Conservation (phyloP, 2,113 vertebrate genomes). For the Campylomormyrus numenius region DNA sequence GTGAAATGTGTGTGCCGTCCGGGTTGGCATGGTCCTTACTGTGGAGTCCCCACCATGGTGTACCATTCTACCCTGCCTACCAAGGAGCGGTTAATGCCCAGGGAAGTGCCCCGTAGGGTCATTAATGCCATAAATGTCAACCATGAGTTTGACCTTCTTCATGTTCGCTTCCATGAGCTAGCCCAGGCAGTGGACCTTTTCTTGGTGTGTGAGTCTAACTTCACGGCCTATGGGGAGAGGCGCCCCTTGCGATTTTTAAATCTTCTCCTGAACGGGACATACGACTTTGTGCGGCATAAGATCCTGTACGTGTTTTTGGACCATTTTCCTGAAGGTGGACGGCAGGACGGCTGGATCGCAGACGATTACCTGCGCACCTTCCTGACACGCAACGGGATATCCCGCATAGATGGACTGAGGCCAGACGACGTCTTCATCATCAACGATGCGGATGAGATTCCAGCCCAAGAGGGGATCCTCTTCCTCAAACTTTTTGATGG, state of each 20-base stretch:
- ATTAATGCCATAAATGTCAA: conserved; percentile 96
- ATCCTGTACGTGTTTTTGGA: conserved; percentile 92
- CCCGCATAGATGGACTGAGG: conserved; percentile 68
- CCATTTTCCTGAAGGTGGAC: conserved; percentile 87
- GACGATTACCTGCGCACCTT: conserved; percentile 95
- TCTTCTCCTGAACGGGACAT: conserved; percentile 83
- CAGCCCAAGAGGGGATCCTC: conserved; percentile 81
- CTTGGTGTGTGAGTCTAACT: conserved; percentile 93
- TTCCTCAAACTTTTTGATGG: conserved; percentile 96
- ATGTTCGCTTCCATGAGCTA: conserved; percentile 86
- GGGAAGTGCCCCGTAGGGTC: conserved; percentile 75
- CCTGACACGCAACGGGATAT: conserved; percentile 77
- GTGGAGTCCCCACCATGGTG: conserved; percentile 92
- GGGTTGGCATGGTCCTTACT: conserved; percentile 94
- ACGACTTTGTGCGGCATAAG: conserved; percentile 86
- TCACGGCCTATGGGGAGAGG: conserved; percentile 87
- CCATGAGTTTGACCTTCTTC: conserved; percentile 94
- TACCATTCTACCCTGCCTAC: conserved; percentile 95
- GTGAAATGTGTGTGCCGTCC: conserved; percentile 89
- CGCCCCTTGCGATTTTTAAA: conserved; percentile 81
- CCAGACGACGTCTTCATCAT: conserved; percentile 88
- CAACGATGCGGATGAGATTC: conserved; percentile 93
- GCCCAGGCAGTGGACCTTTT: conserved; percentile 84
- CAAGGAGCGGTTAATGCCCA: conserved; percentile 83
- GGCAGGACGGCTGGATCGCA: conserved; percentile 95